Evolutionary conservation across 2,888 invertebrate genomes (phyloP).

Genomic region (Athalia rosae): DNA sequence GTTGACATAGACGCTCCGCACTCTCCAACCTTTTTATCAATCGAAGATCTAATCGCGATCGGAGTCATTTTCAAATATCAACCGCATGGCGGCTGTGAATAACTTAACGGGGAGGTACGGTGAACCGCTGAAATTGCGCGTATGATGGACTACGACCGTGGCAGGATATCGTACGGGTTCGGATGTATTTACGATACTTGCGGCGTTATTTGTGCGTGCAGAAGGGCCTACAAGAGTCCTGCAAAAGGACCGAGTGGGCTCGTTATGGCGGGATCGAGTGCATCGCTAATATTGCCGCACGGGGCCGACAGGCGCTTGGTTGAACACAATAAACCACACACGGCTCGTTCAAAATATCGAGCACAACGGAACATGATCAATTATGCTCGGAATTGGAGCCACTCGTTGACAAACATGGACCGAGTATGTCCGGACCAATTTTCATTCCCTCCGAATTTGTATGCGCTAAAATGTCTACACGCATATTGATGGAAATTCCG

Average conservation of each 20-base stretch:
- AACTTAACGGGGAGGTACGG: neutral
- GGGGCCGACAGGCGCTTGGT: conserved; percentile 60
- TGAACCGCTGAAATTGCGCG: conserved; percentile 22
- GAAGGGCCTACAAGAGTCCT: conserved; percentile 47
- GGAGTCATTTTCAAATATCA: neutral
- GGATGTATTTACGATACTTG: conserved; percentile 68
- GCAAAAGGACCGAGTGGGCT: conserved; percentile 48
- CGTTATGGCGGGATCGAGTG: conserved; percentile 68
- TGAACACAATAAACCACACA: conserved; percentile 62
- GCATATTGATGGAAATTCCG: too few species aligned
- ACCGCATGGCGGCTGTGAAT: neutral
- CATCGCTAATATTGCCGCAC: conserved; percentile 69
- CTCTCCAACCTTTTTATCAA: neutral
- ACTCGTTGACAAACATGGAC: neutral
- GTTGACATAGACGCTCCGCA: too few species aligned
- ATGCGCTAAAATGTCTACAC: neutral
- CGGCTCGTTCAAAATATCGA: conserved; percentile 30
- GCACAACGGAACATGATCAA: conserved; percentile 29
- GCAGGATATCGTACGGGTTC: conserved; percentile 67
- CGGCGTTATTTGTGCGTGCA: conserved; percentile 67
- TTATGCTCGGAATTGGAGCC: conserved; percentile 25
- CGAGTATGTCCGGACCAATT: neutral
- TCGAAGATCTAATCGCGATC: neutral
- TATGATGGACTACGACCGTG: neutral
- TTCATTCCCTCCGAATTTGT: neutral